Base-by-base conservation (phyloP, 2,888 invertebrate genomes). In the Ochlodes sylvanus region DNA sequence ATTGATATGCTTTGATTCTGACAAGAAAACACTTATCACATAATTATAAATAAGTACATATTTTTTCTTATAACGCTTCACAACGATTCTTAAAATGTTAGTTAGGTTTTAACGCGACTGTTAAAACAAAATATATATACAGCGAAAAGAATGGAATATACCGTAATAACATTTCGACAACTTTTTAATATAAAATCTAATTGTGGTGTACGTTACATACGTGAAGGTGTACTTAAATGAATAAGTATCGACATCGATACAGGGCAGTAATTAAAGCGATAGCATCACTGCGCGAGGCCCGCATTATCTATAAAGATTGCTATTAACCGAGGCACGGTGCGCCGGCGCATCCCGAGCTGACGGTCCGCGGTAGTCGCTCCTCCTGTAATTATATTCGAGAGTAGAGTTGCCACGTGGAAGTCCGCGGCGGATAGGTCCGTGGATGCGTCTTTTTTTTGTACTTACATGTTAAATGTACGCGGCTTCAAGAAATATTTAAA, bases 251-350 rank as follows among this genome's bases (percentile, higher is more conserved):
- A 89, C 80, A 80, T 87, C 85, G 84, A 84, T 80, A 79, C 52
- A 21, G 21, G 27, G 27, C 52, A 27, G 82, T 70, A 66, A 73
- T 63, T 68, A 68, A 21, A 63, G 69, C 73, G 86, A 86, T 87
- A 85, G 75, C 90, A 87, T 87, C 89, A 88, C 92, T 90, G 89
- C 79, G 60, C 21, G 42, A 21, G 52, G 79, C 78, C 81, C 75
- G 85, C 86, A 88, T 87, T 87, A 86, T 84, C 86, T 88, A 88
- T 90, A 91, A 92, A 92, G 89, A 92, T 92, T 89, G 89, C 90
- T 91, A 92, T 92, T 92, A 92, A 89, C 84, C 85, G 87, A 88
- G 87, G 87, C 84, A n/a, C 78, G 83, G 82, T 83, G 84, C 81
- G 80, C 73, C 74, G 79, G 73, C 81, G 85, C 85, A 85, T 86